Percentiles rank a stretch among this genome's conserved stretches.
phyloP scores from a whole-genome alignment of 2,113 vertebrate species.

The Barbus barbus region DNA sequence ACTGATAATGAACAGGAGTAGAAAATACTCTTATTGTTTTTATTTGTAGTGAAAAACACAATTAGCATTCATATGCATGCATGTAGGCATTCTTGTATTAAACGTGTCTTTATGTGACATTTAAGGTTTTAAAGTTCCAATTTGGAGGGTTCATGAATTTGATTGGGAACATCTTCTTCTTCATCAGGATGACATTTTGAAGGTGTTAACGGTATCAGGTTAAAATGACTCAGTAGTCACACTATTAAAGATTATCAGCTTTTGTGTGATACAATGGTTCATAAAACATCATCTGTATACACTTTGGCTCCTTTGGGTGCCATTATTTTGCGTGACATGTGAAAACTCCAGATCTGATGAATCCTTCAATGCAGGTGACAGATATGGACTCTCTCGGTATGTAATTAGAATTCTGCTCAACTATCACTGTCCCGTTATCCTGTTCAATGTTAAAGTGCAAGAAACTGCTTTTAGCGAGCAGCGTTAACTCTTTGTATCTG shows the following conservation, averaged over 20 bases:
- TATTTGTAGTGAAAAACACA: neutral
- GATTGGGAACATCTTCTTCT: neutral
- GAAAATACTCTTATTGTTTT: neutral
- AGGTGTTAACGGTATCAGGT: neutral
- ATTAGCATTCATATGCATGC: neutral
- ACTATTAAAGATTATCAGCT: neutral
- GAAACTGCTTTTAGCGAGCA: neutral
- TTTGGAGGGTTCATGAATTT: neutral
- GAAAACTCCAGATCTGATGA: neutral
- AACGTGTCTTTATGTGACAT: neutral
- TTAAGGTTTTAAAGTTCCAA: neutral
- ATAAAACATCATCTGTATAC: neutral
- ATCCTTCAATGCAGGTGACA: neutral
- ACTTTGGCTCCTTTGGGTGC: no score
- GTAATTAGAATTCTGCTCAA: neutral
- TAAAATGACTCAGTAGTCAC: neutral
- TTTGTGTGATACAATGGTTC: neutral
- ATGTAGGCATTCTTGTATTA: neutral
- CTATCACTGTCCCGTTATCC: no score
- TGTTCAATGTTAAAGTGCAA: no score
- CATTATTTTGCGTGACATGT: neutral
- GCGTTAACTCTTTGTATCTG: neutral
- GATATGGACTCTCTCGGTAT: neutral
- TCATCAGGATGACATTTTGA: neutral
- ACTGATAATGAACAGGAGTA: neutral